phyloP scores from a whole-genome alignment of 92 coral and sea anemone genomes.

The Epizoanthus scotinus region DNA sequence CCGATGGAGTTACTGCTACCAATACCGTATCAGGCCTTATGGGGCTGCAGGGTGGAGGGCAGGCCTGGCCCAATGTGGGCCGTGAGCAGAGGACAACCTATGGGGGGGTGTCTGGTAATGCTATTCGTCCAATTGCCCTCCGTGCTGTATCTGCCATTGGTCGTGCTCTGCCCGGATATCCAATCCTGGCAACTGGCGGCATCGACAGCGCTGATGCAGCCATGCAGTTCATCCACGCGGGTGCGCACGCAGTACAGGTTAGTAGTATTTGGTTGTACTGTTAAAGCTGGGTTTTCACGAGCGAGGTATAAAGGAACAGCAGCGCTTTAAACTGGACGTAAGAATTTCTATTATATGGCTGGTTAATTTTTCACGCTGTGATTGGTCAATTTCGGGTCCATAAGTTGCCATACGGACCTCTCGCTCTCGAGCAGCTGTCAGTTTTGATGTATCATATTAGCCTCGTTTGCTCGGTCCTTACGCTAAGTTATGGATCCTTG shows the following conservation, averaged over 20 bases:
- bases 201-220: conserved; percentile 98
- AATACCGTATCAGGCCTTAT: conserved; percentile 98
- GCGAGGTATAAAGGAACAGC: no score
- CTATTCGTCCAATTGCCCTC: conserved; percentile 94
- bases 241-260: conserved; percentile 97
- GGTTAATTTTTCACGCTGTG: no score
- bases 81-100: conserved; percentile 81
- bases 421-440: no score
- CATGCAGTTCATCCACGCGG: conserved; percentile 91
- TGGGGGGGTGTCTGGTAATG: conserved; percentile 98
- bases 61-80: conserved; percentile 94
- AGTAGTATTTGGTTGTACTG: background rate
- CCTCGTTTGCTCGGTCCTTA: no score
- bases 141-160: conserved; percentile 98
- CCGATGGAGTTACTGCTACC: conserved; percentile 99
- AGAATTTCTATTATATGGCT: no score
- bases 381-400: no score
- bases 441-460: no score
- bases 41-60: conserved; percentile 74
- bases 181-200: conserved; percentile 97
- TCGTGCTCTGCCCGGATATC: conserved; percentile 90
- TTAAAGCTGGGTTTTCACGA: no score
- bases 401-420: no score
- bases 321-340: no score
- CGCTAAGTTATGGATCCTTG: no score